phyloP scores from a whole-genome alignment of 37 sponge, comb jelly and placozoan species.

The Oopsacas minuta region DNA sequence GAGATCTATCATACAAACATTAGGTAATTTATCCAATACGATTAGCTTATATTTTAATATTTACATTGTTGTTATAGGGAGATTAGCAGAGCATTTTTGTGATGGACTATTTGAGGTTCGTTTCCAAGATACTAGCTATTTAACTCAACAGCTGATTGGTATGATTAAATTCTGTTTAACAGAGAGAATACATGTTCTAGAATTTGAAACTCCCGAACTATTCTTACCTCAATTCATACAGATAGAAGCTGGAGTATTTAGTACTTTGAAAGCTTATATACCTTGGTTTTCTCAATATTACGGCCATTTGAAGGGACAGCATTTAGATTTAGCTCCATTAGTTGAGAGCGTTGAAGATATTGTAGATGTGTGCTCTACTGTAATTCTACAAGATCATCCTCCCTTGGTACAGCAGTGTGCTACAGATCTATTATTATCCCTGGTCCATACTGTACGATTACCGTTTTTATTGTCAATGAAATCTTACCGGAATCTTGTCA shows the following conservation, averaged over 20 bases:
- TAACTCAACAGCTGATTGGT: neutral
- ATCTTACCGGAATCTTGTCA: neutral
- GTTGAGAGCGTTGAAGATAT: neutral
- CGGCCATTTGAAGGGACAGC: neutral
- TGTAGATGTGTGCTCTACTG: neutral
- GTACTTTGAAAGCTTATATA: neutral
- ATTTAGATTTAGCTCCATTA: neutral
- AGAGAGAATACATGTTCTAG: neutral
- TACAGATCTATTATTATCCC: neutral
- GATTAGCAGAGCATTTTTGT: constrained; percentile 60
- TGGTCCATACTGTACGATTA: neutral
- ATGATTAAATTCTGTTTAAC: neutral
- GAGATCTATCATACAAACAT: constrained; percentile 44
- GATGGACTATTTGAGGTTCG: constrained; percentile 29
- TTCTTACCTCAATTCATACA: constrained; percentile 1
- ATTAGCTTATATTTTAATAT: too few species aligned
- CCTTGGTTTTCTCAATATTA: constrained; percentile 2
- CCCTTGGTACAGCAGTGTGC: neutral
- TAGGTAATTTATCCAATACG: constrained; percentile 20
- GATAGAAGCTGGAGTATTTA: neutral
- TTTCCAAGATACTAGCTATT: constrained; percentile 22
- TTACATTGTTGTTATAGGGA: constrained; percentile 16
- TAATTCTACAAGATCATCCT: neutral
- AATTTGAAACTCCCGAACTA: neutral
- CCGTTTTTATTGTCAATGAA: neutral